Evolutionary conservation across 2,888 invertebrate genomes (phyloP), one percentile per base, ranked within the genome.

Genomic region (Drosophila yooni): DNA sequence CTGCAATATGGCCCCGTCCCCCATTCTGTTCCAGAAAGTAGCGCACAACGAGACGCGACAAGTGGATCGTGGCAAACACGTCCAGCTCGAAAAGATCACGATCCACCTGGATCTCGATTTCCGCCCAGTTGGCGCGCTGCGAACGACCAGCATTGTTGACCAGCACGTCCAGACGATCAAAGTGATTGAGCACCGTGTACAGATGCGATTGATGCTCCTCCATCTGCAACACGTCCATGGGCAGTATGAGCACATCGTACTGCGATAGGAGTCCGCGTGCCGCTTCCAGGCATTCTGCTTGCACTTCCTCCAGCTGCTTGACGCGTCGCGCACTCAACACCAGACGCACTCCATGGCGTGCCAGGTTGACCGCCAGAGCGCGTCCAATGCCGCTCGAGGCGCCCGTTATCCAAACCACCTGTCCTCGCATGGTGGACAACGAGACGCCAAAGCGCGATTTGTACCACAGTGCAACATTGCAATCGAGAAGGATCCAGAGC

Each of bases 361-460:
- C 96, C 58, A 97, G 92, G 27, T 94, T 94, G 74, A 96, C 94
- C 0, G 97, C 96, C 54, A 96, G 93, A 75, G 94, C 92, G 92
- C 96, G 96, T 3, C 97, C 97, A 74, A 97, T 97, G 18, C 97
- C 97, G 93, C 96, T 96, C 0, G 97, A 97, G 0, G 97, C 96
- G 50, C 97, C 97, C 2, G 96, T 97, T 79, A 97, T 95, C 96
- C 97, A 97, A 2, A 97, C 95, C 5, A 97, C 96, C 92, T 97
- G 95, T 0, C 95, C 95, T 51, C 93, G 93, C 60, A 96, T 92
- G 4, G 92, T 91, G 46, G 93, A 93, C 61, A 95, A 93, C 5
- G 94, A 93, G 77, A 94, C 94, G 40, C 96, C 96, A 89, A 95
- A 95, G 80, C 94, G 94, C 62, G 95, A 94, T 54, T 94, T 94